Evolutionary conservation across 2,797 vertebrate genomes (phyloP).

Genomic region (Alectoris magna): DNA sequence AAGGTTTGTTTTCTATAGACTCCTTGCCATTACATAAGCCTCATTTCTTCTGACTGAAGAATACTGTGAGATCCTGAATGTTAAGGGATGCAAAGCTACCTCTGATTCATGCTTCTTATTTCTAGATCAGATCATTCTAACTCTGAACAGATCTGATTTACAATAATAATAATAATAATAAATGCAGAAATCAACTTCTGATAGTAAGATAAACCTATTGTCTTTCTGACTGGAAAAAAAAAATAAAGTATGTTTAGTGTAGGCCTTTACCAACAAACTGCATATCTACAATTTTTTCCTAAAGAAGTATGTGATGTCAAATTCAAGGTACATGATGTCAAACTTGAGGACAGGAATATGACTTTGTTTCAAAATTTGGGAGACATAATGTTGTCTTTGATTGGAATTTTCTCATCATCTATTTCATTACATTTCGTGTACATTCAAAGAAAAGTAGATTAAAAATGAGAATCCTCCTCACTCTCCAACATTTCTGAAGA

Average conservation of each 20-base stretch:
- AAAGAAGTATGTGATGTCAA: not conserved
- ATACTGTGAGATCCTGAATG: not conserved
- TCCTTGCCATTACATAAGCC: not conserved
- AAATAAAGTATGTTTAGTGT: not conserved
- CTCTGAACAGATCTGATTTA: not conserved
- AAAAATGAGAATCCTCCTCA: not conserved
- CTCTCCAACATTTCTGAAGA: not conserved
- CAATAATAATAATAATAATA: not conserved
- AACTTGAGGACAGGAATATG: not conserved
- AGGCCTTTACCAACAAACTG: not conserved
- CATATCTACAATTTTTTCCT: not conserved
- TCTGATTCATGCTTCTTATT: not conserved
- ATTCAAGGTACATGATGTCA: not conserved
- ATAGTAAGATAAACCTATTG: not conserved
- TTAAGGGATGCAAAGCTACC: not conserved
- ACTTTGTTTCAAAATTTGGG: not conserved
- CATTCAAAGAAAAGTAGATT: not conserved
- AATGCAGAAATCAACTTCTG: not conserved
- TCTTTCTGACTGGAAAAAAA: not conserved
- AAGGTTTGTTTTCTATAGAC: not conserved
- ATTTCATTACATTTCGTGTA: not conserved
- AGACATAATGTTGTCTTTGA: not conserved
- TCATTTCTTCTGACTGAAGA: not conserved
- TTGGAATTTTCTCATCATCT: not conserved
- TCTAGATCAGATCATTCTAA: not conserved